These are phyloP conservation scores for Brachionus paranguensis DNA, from an alignment of 1,140 invertebrate genomes.

Conservation along the genomic window DNA sequence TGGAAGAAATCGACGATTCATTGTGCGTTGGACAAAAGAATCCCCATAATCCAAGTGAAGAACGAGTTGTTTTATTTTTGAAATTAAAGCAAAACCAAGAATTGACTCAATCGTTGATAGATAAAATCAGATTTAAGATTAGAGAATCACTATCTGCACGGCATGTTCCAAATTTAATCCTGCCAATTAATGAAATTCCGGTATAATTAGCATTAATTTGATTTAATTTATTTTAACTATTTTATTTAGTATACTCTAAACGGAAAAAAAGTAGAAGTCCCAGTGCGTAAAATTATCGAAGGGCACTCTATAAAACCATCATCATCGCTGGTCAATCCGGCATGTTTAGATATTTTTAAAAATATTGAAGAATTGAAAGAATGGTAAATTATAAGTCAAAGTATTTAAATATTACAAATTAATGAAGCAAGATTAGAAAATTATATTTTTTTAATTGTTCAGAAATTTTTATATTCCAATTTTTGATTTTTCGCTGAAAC, in stretches of 20 bases:
- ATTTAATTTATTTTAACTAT: background rate
- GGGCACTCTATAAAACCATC: conserved; percentile 46
- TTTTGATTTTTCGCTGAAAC: background rate
- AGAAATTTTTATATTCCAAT: background rate
- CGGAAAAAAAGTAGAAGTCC: conserved; percentile 63
- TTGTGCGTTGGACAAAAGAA: conserved; percentile 59
- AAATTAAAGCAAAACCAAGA: conserved; percentile 54
- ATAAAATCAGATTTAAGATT: conserved; percentile 53
- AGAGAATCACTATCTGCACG: conserved; percentile 56
- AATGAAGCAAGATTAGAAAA: background rate
- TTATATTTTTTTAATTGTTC: background rate
- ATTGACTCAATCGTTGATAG: conserved; percentile 53
- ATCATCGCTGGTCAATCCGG: conserved; percentile 34
- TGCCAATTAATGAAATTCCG: conserved; percentile 58
- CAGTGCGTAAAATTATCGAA: conserved; percentile 59
- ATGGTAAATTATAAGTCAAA: background rate
- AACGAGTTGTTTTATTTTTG: conserved; percentile 60
- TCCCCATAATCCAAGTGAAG: conserved; percentile 50
- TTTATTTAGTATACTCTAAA: conserved; percentile 58
- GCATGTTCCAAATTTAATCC: conserved; percentile 59
- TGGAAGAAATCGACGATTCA: conserved; percentile 59
- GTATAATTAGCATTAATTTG: conserved; percentile 45
- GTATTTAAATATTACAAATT: background rate
- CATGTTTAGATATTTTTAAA: conserved; percentile 26
- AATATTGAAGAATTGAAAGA: background rate